Base-by-base conservation (phyloP, 2,888 invertebrate genomes). In the Iphiclides podalirius region DNA sequence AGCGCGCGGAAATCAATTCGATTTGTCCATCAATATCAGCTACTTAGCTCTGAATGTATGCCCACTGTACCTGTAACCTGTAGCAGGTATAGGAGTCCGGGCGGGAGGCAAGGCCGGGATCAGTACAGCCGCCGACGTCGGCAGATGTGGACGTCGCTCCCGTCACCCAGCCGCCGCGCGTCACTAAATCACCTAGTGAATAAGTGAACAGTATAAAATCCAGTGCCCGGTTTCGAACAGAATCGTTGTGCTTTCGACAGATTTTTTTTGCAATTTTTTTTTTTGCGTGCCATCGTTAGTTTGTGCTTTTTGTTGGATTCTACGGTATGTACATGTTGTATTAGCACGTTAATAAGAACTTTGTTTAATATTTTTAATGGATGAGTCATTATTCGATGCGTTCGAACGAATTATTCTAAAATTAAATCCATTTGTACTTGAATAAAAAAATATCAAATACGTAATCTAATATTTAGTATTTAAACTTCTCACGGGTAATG, bases 1-100 rank as follows among this genome's bases (percentile, higher is more conserved):
- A 13, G n/a, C 45, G 55, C 52, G 42, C 46, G 74, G 73, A 78
- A 81, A 83, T 83, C 83, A 81, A 85, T 86, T 78, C 71, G 64
- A 75, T 75, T 74, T 80, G 76, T 77, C 78, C 84, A 78, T 85
- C 86, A 82, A 84, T 84, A 85, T 72, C 70, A 72, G 81, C 79
- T 86, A 84, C 83, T 84, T 77, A 78, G 71, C 67, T 72, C 72
- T 74, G 77, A 75, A 78, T 76, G 71, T 73, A 66, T 67, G 64
- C 63, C 62, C 63, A 63, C 64, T 58, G 66, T 79, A 86, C 85
- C 86, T 85, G 86, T 82, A 78, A 75, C 40, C 80, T 80, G 81
- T 79, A 76, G 72, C 87, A 85, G 85, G 86, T 83, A 57, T 42
- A 71, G 66, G 58, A 60, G 60, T 54, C 54, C 55, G 56, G 62